Conservation (phyloP, 1,140 invertebrate genomes). For the Bicyclus anynana region DNA sequence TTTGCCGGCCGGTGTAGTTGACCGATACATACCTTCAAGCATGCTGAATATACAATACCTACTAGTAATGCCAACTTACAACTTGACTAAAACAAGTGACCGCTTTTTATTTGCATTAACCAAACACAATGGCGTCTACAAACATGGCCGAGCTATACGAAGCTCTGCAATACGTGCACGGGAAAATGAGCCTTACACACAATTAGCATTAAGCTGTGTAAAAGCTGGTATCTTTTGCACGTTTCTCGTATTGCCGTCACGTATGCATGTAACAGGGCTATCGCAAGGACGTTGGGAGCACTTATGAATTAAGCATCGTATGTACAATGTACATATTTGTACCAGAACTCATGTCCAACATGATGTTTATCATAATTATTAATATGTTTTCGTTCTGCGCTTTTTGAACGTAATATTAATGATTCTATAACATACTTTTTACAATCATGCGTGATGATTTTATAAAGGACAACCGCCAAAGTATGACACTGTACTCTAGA, state of each 20-base stretch:
- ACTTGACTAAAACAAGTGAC: not conserved
- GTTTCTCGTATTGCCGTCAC: not conserved
- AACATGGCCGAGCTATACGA: not conserved
- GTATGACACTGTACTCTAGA: too few species aligned
- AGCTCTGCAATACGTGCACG: not conserved
- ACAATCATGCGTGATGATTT: too few species aligned
- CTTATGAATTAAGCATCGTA: slow-evolving; percentile 5
- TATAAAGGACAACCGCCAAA: too few species aligned
- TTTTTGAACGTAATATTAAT: too few species aligned
- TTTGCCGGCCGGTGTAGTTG: too few species aligned
- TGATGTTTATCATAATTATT: too few species aligned
- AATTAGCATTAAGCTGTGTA: not conserved
- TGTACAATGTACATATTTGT: not conserved
- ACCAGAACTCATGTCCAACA: too few species aligned
- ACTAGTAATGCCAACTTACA: too few species aligned
- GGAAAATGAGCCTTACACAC: not conserved
- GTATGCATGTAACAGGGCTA: not conserved
- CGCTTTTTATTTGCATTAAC: not conserved
- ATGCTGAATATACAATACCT: not conserved
- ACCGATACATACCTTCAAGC: not conserved
- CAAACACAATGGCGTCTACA: not conserved
- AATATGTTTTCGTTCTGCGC: too few species aligned
- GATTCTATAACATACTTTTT: too few species aligned
- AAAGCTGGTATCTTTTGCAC: not conserved
- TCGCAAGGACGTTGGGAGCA: not conserved